Evolutionary conservation across 92 coral and sea anemone species (phyloP).

Genomic region (Epizoanthus illoricatus): DNA sequence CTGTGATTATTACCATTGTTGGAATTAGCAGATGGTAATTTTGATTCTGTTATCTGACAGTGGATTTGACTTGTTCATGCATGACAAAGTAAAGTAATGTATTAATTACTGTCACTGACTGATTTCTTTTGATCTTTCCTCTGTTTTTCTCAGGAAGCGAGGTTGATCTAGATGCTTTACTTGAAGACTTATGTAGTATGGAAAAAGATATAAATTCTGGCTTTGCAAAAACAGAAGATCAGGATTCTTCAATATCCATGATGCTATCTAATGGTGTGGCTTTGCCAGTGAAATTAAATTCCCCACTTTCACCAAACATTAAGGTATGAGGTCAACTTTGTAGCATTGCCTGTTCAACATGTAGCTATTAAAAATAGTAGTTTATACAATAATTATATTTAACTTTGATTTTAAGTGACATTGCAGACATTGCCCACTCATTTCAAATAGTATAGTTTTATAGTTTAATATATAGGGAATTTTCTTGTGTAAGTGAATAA

Average conservation of each 20-base stretch:
- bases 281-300: constrained; percentile 39
- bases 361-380: no score
- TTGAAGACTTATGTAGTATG: constrained; percentile 94
- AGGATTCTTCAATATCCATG: constrained; percentile 38
- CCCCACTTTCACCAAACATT: constrained; percentile 75
- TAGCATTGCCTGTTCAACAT: no score
- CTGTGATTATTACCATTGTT: background rate
- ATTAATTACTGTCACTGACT: constrained; percentile 35
- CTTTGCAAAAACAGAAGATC: constrained; percentile 20
- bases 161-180: constrained; percentile 92
- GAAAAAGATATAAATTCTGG: constrained; percentile 82
- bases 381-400: no score
- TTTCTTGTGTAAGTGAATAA: no score
- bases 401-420: no score
- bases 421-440: no score
- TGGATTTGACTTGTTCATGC: background rate
- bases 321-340: constrained; percentile 58
- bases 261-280: constrained; percentile 39
- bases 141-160: constrained; percentile 72
- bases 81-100: constrained; percentile 19
- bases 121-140: constrained; percentile 17
- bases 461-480: no score
- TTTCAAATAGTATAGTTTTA: no score
- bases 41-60: constrained; percentile 34
- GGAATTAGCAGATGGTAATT: constrained; percentile 29